Evolutionary conservation across 1,140 invertebrate species (phyloP), one percentile per base, ranked within the genome.

Genomic region (Psix sp.): DNA sequence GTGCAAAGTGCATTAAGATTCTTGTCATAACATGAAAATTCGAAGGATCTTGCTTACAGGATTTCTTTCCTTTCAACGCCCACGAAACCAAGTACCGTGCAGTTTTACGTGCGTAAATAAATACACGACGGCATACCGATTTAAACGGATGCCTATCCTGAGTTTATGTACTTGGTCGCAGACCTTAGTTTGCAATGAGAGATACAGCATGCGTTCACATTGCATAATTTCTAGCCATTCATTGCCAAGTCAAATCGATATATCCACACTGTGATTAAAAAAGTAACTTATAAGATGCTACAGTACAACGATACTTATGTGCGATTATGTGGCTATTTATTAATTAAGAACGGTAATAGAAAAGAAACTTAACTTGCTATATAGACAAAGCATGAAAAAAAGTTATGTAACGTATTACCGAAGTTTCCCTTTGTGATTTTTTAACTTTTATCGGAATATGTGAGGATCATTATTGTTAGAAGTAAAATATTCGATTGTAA

Each of bases 121-220:
- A 63, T 66, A 42, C 43, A 45, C 65, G 35, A 59, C 66, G 59
- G 52, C 49, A 63, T 76, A 72, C 68, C 45, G 54, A 52, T 48
- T 42, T 60, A 26, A 18, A 35, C 59, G 26, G 45, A 68, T 76
- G 77, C 72, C 78, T 77, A 81, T 80, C 80, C 70, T 57, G 77
- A 54, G 71, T 75, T 78, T 80, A 71, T 76, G 76, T 79, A 71
- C 74, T 80, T 80, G 80, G 80, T 82, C 80, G 75, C 79, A 82
- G 80, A 82, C 80, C 80, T 82, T 82, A 82, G 68, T 43, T 78
- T 68, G 29, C 39, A 39, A 57, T 62, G 57, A 6, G 29, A 65
- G 31, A 60, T n/a, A n/a, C n/a, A 67, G 59, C 54, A 68, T 62
- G 56, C 35, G n/a, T n/a, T 65, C 57, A 59, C 46, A 31, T 81